Base-by-base conservation (phyloP, 2,888 invertebrate species). In the Thalpophila matura region DNA sequence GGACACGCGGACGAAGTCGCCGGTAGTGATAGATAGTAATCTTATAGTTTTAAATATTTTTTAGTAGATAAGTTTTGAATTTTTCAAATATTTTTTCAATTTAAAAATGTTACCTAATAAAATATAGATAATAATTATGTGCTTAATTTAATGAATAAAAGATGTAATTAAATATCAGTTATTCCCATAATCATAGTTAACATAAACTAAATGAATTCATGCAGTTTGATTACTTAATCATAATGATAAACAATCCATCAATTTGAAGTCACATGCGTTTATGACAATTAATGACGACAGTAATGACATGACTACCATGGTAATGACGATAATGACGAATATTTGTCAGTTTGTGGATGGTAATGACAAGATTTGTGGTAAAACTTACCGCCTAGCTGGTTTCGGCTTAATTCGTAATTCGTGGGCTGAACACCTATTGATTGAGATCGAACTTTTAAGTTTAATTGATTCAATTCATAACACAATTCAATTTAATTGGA, bases 391-490 rank as follows among this genome's bases (percentile, higher is more conserved):
- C 86, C 86, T 51, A 89, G 75, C 64, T 84, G 86, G 69, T 91
- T 91, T 73, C 94, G 82, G 89, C 94, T 94, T 78, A 91, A 63
- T 66, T 93, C 93, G 75, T 94, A 94, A 87, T 94, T 94, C 35
- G 88, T 82, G 14, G 86, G 85, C 57, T 89, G 88, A 64, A 85
- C 73, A 87, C 93, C 94, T 94, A 88, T 70, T 50, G 57, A 60
- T 75, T 53, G 54, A 64, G 45, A 50, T 57, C 22, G 35, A 46
- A 56, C 37, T 35, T n/a, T 35, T 54, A 38, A 18, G 26, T 58
- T 45, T n/a, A 37, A 33, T 56, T 37, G 29, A 55, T 18, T n/a
- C n/a, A n/a, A n/a, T n/a, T n/a, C n/a, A n/a, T n/a, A n/a, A n/a
- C n/a, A n/a, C n/a, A n/a, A n/a, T n/a, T n/a, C n/a, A n/a, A n/a